A percentile compares a stretch with the other conserved stretches of the same genome.
Evolutionary conservation across 1,140 invertebrate species (phyloP).

Genomic region (Bombus huntii): DNA sequence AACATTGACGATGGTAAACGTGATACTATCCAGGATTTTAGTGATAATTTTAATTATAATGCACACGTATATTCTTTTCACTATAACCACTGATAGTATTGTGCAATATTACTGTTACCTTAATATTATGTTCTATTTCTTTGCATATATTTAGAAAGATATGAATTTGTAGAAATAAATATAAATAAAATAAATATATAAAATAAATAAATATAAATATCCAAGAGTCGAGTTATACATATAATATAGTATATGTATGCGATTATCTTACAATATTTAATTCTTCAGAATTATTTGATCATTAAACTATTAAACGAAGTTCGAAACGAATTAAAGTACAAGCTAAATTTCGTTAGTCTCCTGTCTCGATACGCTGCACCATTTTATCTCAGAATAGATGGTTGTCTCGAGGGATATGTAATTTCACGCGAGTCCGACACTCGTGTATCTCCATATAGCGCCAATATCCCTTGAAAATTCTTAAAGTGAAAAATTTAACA

Average conservation of each 20-base stretch:
- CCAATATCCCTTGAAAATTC: conserved; percentile 31
- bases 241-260: too few species aligned
- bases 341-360: conserved; percentile 26
- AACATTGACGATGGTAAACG: background rate
- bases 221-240: background rate
- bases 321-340: conserved; percentile 10
- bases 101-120: too few species aligned
- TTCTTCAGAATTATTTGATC: background rate
- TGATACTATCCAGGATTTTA: too few species aligned
- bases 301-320: background rate
- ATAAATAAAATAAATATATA: too few species aligned
- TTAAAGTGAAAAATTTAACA: too few species aligned
- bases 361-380: background rate
- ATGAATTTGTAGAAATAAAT: background rate
- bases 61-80: too few species aligned
- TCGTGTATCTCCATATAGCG: conserved; percentile 26
- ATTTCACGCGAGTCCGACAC: conserved; percentile 64
- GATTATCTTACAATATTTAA: background rate
- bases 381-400: conserved; percentile 5
- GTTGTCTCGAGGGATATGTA: conserved; percentile 61
- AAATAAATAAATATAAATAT: background rate
- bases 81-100: too few species aligned
- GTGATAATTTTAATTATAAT: too few species aligned
- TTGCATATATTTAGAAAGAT: background rate
- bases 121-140: too few species aligned